A percentile compares a stretch with the other conserved stretches of the same genome.
These are phyloP conservation scores for Cephus cinctus DNA, from an alignment of 1,140 invertebrate species.

Conservation along the genomic window DNA sequence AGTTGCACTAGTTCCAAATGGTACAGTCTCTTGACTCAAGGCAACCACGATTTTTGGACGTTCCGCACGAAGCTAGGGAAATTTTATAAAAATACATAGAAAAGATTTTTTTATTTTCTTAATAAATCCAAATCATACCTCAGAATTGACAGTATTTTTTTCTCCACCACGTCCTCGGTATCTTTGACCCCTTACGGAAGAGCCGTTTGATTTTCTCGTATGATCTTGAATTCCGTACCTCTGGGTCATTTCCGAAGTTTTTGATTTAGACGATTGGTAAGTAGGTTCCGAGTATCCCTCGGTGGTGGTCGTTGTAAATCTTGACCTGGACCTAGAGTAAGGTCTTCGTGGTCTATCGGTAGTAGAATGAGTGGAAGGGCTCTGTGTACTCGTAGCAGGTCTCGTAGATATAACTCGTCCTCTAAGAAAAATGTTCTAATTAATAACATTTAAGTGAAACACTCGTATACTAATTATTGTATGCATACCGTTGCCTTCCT, in stretches of 20 bases:
- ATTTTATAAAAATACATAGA: too few relatives aligned
- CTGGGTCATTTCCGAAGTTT: conserved; percentile 34
- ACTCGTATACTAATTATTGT: conserved; percentile 4
- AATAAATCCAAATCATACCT: too few relatives aligned
- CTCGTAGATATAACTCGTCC: conserved; percentile 31
- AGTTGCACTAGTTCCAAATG: conserved; percentile 17
- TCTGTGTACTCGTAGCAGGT: conserved; percentile 29
- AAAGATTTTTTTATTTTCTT: too few relatives aligned
- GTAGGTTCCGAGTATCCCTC: conserved; percentile 39
- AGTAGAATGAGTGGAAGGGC: conserved; percentile 20
- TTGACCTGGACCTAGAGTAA: conserved; percentile 41
- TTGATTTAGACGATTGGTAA: conserved; percentile 43
- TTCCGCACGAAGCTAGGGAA: too few relatives aligned
- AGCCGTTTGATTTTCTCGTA: conserved; percentile 31
- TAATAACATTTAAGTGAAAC: conserved; percentile 2
- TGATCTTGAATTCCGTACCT: conserved; percentile 31
- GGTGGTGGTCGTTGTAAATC: conserved; percentile 41
- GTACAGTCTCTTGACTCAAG: conserved; percentile 3
- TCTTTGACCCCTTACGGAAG: conserved; percentile 30
- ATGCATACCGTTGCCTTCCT: conserved; percentile 36
- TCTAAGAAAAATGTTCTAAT: conserved; percentile 21
- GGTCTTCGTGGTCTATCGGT: conserved; percentile 43
- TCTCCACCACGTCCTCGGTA: conserved; percentile 24
- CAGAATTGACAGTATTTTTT: conserved; percentile 17
- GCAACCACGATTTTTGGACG: too few relatives aligned